phyloP scores from a whole-genome alignment of 2,113 vertebrate genomes.

The Aldabrachelys gigantea region DNA sequence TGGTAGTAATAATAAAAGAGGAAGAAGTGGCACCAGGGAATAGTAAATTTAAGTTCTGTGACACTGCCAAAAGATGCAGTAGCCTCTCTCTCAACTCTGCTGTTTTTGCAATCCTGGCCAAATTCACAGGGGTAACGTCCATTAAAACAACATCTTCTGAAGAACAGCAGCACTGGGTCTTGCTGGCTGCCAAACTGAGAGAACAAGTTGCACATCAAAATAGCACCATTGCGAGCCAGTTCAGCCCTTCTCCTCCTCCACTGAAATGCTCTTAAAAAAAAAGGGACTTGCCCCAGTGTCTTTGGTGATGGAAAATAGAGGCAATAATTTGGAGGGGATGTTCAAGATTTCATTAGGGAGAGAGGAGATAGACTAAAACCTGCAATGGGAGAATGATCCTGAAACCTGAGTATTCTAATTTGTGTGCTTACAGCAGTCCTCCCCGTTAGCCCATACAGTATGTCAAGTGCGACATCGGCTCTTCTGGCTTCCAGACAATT shows the following conservation, averaged over 20 bases:
- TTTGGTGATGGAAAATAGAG: neutral
- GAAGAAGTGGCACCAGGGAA: constrained; percentile 27
- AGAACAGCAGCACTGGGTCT: constrained; percentile 31
- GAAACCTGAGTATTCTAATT: neutral
- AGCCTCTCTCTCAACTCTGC: constrained; percentile 49
- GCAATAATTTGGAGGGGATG: neutral
- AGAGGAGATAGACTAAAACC: neutral
- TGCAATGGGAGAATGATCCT: fast-evolving
- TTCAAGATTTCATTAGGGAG: neutral
- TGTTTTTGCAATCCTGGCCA: constrained; percentile 59
- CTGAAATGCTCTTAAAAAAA: neutral
- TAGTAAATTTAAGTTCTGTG: constrained; percentile 50
- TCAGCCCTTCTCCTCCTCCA: neutral
- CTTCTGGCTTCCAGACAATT: neutral
- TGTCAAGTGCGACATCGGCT: neutral
- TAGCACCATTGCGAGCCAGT: neutral
- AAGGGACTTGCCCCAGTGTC: neutral
- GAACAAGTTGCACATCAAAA: constrained; percentile 25
- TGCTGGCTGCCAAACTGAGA: constrained; percentile 39
- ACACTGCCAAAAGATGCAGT: constrained; percentile 67
- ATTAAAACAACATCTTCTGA: constrained; percentile 68
- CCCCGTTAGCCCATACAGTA: fast-evolving
- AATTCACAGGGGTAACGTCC: constrained; percentile 60
- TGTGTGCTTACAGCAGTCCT: neutral
- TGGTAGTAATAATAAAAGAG: constrained; percentile 51